Base-by-base conservation (phyloP, 2,113 vertebrate species). In the Microtus pennsylvanicus region DNA sequence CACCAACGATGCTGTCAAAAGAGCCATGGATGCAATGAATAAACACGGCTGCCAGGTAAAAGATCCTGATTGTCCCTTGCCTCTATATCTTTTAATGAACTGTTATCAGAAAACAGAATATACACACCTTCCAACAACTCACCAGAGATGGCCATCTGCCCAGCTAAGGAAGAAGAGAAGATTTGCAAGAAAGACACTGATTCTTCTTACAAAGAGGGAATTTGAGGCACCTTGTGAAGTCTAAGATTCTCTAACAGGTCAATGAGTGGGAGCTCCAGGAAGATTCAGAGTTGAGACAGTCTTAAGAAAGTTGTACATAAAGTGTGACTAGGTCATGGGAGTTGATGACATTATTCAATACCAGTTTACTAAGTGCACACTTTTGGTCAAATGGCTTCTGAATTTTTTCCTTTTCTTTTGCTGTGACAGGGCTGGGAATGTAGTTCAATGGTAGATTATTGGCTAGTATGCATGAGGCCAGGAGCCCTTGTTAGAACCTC, bases 21-120 rank as follows among this genome's bases (percentile, higher is more conserved):
- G 97, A 93, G 99, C 99, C 47, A 98, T 99, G 98, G 99, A 99
- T 0, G 88, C 98, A 0, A 99, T 99, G 97, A 99, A 98, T 83
- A 97, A 98, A 69, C 99, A 99, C 0, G 99, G 99, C 91, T 99
- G 99, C 97, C 99, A 99, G 99, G 99, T 99, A 98, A 98, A 93
- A 87, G 33, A 91, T 52, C 88, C 95, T 75, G 33, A 21, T n/a
- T 69, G 35, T 70, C 82, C 33, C 87, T 96, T 96, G 87, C 82
- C 89, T 85, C 61, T 72, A 1, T 28, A 7, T 67, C 92, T 90
- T 47, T 76, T 45, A 45, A 50, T 8, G 22, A 42, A 33, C 30
- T 7, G 6, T 42, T 35, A 11, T 0, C 35, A 30, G 33, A 52
- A 38, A 78, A 82, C n/a, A 81, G 78, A 38, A 9, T 5, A 17